Base-by-base conservation (phyloP, 2,113 vertebrate species). In the Apus apus region DNA sequence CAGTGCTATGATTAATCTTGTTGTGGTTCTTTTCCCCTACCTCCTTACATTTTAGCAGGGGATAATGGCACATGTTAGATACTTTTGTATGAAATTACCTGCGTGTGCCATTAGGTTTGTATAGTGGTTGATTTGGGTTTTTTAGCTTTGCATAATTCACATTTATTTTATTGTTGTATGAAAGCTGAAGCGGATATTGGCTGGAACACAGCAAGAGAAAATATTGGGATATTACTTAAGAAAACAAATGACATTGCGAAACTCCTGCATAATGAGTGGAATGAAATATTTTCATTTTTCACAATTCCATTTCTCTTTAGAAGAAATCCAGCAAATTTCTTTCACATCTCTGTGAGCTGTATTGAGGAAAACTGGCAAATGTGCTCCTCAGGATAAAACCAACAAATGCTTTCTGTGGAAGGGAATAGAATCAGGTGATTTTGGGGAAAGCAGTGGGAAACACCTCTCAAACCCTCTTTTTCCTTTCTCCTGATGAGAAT, bases 191-290 rank as follows among this genome's bases (percentile, higher is more conserved):
- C 83, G 8, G 75, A 81, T 54, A 81, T 80, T 94, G 75, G 16
- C 46, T 82, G 25, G 25, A 71, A 20, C 8, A 15, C 45, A 93
- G 74, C 38, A 92, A 57, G 51, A 67, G 94, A 97, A 85, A 93
- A 13, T 78, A 50, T 71, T 81, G 87, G 64, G 26, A 11, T 95
- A 27, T 90, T 94, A 68, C 53, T 93, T 78, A 30, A 26, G 61
- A 88, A 97, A 95, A 95, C 56, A 6, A 93, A 89, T 58, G 58
- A 76, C 45, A 27, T 17, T 93, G 90, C 65, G 95, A 97, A 97
- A 85, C 26, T 94, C 66, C 84, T 73, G 27, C 48, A 94, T 96
- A 86, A 80, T 48, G 87, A 79, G 27, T 84, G 87, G 86, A 95
- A 97, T 56, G 14, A 93, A 97, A 90, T 93, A 76, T 61, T 82